Conservation (phyloP, 2,113 vertebrate genomes). For the Pituophis catenifer region DNA sequence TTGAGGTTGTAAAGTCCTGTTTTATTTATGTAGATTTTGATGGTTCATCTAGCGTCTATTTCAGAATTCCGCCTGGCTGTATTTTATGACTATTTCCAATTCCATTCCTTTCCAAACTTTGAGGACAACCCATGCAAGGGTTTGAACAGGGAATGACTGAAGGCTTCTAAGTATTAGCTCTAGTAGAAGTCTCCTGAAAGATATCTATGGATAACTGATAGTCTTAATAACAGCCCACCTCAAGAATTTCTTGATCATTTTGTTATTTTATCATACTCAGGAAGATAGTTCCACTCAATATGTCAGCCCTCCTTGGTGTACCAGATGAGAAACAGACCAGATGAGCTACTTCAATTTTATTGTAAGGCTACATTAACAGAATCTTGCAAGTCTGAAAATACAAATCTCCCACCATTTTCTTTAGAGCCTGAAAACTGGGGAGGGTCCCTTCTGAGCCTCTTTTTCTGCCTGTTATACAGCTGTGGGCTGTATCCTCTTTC, state of each 20-base stretch:
- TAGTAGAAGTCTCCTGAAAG: neutral
- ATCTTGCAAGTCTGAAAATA: neutral
- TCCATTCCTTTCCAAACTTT: neutral
- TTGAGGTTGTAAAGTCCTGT: neutral
- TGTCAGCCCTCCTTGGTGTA: neutral
- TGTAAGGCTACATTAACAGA: neutral
- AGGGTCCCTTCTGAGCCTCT: neutral
- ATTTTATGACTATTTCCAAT: neutral
- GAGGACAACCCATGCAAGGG: neutral
- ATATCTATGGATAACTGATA: neutral
- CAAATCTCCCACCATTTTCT: neutral
- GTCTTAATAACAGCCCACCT: neutral
- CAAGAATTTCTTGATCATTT: neutral
- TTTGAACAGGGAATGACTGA: neutral
- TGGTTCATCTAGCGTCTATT: neutral
- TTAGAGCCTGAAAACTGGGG: neutral
- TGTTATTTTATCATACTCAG: neutral
- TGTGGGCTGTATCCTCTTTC: neutral
- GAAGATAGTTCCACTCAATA: neutral
- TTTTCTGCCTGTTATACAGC: neutral
- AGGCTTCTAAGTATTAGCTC: neutral
- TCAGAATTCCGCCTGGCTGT: neutral
- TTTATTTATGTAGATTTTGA: neutral
- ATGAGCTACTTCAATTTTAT: neutral
- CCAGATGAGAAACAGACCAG: neutral